A percentile compares a stretch with the other conserved stretches of the same genome.
These are phyloP conservation scores for Enteromius viviparus DNA, from an alignment of 2,797 vertebrate species.

Conservation along the genomic window DNA sequence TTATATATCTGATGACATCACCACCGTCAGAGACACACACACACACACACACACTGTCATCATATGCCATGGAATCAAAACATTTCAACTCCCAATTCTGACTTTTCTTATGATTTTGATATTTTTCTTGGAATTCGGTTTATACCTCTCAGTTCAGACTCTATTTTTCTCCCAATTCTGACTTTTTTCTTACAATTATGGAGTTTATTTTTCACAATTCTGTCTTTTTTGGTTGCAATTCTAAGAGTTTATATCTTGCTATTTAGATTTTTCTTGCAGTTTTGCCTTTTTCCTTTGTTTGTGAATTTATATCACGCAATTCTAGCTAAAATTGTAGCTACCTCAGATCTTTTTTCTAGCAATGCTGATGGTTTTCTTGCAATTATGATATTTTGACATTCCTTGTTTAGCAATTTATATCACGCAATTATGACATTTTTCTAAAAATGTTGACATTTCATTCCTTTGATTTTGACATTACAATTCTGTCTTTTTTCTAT, in stretches of 20 bases:
- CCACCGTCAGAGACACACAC: constrained; percentile 1
- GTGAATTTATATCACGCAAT: neutral
- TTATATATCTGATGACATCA: constrained; percentile 63
- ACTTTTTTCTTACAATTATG: neutral
- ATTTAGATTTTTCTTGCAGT: neutral
- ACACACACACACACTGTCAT: neutral
- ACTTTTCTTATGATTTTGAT: neutral
- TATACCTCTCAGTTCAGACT: too few species aligned
- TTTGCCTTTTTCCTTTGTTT: neutral
- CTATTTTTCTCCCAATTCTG: too few species aligned
- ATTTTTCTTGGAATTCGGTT: neutral
- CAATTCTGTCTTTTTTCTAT: too few species aligned
- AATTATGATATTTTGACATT: too few species aligned
- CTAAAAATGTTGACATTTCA: too few species aligned
- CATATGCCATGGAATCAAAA: too few species aligned
- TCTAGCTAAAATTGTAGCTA: neutral
- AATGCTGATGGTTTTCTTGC: too few species aligned
- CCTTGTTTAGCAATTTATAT: too few species aligned
- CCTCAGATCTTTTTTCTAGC: too few species aligned
- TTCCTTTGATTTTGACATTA: too few species aligned
- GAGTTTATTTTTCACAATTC: neutral
- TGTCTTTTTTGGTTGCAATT: neutral
- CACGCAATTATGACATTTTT: neutral
- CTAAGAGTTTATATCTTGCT: neutral
- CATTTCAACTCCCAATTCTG: neutral